Evolutionary conservation across 2,888 invertebrate species (phyloP).

Genomic region (Mechanitis mazaeus): DNA sequence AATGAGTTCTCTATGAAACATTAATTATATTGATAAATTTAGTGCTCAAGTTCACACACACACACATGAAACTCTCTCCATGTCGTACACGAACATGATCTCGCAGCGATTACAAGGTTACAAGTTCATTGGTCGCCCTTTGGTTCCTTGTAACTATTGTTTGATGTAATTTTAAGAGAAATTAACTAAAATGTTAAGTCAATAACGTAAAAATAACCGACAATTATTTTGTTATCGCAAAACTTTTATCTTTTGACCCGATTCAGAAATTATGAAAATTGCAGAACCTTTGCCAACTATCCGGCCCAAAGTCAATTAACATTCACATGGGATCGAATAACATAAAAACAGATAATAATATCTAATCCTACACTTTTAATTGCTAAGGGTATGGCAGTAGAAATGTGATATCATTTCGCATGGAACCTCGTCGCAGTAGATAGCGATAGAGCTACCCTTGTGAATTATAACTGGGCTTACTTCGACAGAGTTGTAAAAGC

Average conservation of each 20-base stretch:
- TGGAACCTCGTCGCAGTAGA: slow-evolving; percentile 36
- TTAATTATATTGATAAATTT: not conserved
- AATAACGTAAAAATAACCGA: not conserved
- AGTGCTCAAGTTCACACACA: slow-evolving; percentile 3
- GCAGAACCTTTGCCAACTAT: slow-evolving; percentile 1
- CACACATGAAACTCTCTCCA: not conserved
- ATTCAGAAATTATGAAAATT: not conserved
- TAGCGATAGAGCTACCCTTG: slow-evolving; percentile 26
- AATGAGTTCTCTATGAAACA: too few relatives aligned
- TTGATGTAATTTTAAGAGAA: slow-evolving; percentile 5
- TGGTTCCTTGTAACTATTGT: slow-evolving; percentile 17
- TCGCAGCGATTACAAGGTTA: slow-evolving; percentile 26
- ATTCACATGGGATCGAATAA: slow-evolving; percentile 10
- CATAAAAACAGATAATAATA: slow-evolving; percentile 29
- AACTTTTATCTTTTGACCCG: not conserved
- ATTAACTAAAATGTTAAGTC: not conserved
- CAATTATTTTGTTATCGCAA: not conserved
- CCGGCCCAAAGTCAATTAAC: slow-evolving; percentile 9
- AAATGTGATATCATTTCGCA: slow-evolving; percentile 26
- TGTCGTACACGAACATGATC: slow-evolving; percentile 27
- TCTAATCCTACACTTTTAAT: slow-evolving; percentile 38
- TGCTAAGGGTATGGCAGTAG: slow-evolving; percentile 27
- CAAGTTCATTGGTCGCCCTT: slow-evolving; percentile 27
- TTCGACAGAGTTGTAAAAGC: slow-evolving; percentile 52
- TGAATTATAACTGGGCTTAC: slow-evolving; percentile 41